A percentile compares a stretch with the other conserved stretches of the same genome.
These are phyloP conservation scores for Leptoteleia sp. DNA, from an alignment of 1,140 invertebrate species.

Conservation along the genomic window DNA sequence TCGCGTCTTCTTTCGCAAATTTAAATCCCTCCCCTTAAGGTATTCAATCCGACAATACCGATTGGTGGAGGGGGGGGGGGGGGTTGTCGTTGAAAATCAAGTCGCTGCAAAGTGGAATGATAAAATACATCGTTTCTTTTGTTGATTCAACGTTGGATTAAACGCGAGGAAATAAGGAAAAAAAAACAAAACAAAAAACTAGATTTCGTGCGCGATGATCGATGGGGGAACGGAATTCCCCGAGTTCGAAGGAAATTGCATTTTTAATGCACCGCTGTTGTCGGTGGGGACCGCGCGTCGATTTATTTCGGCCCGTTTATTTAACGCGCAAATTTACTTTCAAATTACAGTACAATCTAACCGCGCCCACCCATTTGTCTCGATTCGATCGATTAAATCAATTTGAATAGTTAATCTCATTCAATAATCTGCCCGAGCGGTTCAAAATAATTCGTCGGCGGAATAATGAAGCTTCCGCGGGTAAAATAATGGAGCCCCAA, in stretches of 20 bases:
- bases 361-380: neutral
- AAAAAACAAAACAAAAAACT: too few species aligned
- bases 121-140: neutral
- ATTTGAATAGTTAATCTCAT: conserved; percentile 27
- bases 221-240: too few species aligned
- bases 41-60: conserved; percentile 28
- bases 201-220: too few species aligned
- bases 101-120: neutral
- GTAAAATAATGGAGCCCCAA: conserved; percentile 13
- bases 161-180: neutral
- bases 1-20: conserved; percentile 15
- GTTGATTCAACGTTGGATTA: neutral
- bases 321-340: neutral
- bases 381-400: conserved; percentile 18
- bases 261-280: too few species aligned
- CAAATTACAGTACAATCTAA: conserved; percentile 1
- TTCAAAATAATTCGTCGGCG: conserved; percentile 13
- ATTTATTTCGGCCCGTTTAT: neutral
- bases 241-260: too few species aligned
- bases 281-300: too few species aligned
- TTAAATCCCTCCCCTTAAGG: conserved; percentile 33
- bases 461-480: conserved; percentile 1
- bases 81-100: neutral
- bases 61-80: too few species aligned
- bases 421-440: conserved; percentile 11